A percentile compares a stretch with the other conserved stretches of the same genome.
Conservation (phyloP, 2,797 vertebrate species). For the Hoplostethus mediterraneus region DNA sequence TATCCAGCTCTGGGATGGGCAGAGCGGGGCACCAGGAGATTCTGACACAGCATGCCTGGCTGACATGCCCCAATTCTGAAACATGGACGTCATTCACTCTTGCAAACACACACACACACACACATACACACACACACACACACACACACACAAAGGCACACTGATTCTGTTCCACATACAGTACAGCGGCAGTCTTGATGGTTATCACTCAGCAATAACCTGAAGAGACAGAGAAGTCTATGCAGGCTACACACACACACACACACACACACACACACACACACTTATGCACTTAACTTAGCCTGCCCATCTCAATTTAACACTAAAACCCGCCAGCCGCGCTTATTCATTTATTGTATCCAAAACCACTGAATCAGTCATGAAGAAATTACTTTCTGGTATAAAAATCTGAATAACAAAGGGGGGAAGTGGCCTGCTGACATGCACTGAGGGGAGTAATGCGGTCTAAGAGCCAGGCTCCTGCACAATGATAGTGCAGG, state of each 20-base stretch:
- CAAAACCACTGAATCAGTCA: constrained; percentile 24
- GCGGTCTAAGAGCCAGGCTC: constrained; percentile 14
- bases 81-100: constrained; percentile 66
- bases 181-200: constrained; percentile 18
- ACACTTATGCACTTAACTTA: background rate
- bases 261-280: background rate
- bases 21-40: constrained; percentile 73
- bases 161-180: constrained; percentile 39
- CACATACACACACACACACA: constrained; percentile 27
- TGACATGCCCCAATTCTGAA: constrained; percentile 74
- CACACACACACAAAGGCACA: constrained; percentile 15
- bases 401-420: constrained; percentile 5
- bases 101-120: constrained; percentile 26
- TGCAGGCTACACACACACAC: background rate
- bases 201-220: constrained; percentile 19
- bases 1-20: constrained; percentile 73
- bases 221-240: constrained; percentile 14
- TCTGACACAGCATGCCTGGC: constrained; percentile 77
- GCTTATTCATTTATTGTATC: constrained; percentile 29
- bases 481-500: constrained; percentile 14
- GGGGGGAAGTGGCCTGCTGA: background rate
- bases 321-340: constrained; percentile 1
- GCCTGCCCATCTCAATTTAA: constrained; percentile 15
- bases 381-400: constrained; percentile 26
- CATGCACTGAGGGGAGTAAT: background rate